Percentiles rank a stretch among this genome's conserved stretches.
phyloP scores from a whole-genome alignment of 2,113 vertebrate species.

The Spea multiplicata region DNA sequence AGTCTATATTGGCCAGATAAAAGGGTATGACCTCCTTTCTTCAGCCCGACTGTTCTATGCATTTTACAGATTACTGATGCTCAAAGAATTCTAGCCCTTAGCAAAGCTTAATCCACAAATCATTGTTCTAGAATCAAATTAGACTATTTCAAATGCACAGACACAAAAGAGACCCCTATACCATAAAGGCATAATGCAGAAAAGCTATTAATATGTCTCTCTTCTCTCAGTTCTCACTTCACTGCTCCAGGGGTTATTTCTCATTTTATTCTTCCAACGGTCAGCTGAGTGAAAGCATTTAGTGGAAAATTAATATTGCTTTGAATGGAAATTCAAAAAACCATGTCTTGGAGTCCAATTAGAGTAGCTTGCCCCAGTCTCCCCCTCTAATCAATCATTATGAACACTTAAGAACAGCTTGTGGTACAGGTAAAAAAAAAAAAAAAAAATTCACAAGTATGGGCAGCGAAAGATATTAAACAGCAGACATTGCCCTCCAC shows the following conservation, averaged over 20 bases:
- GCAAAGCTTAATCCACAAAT: not conserved
- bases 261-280: not conserved
- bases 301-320: conserved; percentile 14
- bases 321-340: not conserved
- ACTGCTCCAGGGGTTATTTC: not conserved
- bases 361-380: not conserved
- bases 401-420: not conserved
- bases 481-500: not conserved
- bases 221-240: conserved; percentile 2
- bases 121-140: not conserved
- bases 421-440: not conserved
- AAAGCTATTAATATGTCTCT: not conserved
- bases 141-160: not conserved
- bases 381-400: conserved; percentile 17
- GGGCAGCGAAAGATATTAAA: not conserved
- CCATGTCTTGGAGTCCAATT: not conserved
- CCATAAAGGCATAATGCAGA: not conserved
- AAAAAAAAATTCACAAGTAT: not conserved
- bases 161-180: not conserved
- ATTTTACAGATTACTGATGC: too few relatives aligned
- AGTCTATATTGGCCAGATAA: too few relatives aligned
- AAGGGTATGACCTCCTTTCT: too few relatives aligned
- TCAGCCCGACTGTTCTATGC: too few relatives aligned
- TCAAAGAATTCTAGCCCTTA: not conserved
- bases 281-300: conserved; percentile 16